phyloP scores from a whole-genome alignment of 2,888 invertebrate species.

The Oscheius sp. region DNA sequence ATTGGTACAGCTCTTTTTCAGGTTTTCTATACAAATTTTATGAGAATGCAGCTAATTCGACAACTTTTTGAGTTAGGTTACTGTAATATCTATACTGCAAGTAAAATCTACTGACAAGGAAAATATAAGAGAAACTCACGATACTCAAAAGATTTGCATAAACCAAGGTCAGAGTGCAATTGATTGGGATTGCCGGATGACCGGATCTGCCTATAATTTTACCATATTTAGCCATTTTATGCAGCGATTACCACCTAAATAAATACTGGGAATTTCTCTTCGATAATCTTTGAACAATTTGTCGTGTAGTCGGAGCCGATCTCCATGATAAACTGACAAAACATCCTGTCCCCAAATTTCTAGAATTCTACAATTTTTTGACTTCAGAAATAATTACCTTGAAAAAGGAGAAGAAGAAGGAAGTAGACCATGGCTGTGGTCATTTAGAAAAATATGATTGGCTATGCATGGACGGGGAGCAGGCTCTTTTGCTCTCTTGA shows the following conservation, averaged over 20 bases:
- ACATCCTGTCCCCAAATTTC: background rate
- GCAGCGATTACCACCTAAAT: background rate
- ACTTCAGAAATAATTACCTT: no score
- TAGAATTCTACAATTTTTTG: no score
- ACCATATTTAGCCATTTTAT: background rate
- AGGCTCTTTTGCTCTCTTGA: no score
- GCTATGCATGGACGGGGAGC: no score
- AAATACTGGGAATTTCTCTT: background rate
- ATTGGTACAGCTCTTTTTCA: no score
- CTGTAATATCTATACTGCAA: no score
- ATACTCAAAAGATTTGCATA: conserved; percentile 10
- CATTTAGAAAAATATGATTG: no score
- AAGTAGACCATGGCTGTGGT: no score
- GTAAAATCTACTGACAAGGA: background rate
- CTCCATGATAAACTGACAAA: background rate
- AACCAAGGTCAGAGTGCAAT: background rate
- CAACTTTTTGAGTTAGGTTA: no score
- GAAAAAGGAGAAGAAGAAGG: no score
- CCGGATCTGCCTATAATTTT: background rate
- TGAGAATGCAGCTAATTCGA: no score
- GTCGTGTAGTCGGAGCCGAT: background rate
- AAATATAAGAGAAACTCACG: background rate
- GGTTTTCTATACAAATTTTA: no score
- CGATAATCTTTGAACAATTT: background rate
- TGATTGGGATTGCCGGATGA: background rate